Base-by-base conservation (phyloP, 2,113 vertebrate species). In the Rana temporaria region DNA sequence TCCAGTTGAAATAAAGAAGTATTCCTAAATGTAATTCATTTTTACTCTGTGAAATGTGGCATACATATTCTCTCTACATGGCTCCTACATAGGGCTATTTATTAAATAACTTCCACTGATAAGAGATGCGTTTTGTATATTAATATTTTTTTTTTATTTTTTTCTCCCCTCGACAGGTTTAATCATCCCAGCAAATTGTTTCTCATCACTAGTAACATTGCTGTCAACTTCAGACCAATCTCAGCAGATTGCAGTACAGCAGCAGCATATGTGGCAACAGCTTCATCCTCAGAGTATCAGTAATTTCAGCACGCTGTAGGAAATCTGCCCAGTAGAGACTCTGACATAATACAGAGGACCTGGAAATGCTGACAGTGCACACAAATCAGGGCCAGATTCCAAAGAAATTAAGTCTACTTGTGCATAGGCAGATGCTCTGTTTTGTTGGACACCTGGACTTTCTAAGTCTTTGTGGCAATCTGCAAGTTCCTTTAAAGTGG, bases 241-340 rank as follows among this genome's bases (percentile, higher is more conserved):
- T 17, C 98, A 99, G 62, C 97, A 99, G 93, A 94, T 98, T 0
- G 97, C 97, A 0, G 97, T 99, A 63, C 97, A 98, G 80, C 96
- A 98, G 92, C 97, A 97, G 80, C 97, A 99, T 92, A 97, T 98
- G 57, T 96, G 96, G 95, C 98, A 98, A 88, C 98, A 98, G 92
- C 97, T 97, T 38, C 98, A 99, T 90, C 98, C 98, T 0, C 98
- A 99, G 87, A 99, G 98, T 90, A 93, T 99, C 88, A 94, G 95
- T 88, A 97, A 95, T 73, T 87, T 93, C 11, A 92, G 90, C 93
- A 94, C 72, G 63, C 64, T 72, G 89, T 32, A 93, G 57, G 87
- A 85, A 87, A 85, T 84, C 85, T 81, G 82, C 70, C 59, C 7
- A 6, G 86, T 88, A 81, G 87, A 90, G 86, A 86, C 84, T 30